Base-by-base conservation (phyloP, 2,113 vertebrate genomes). In the Siphamia tubifer region DNA sequence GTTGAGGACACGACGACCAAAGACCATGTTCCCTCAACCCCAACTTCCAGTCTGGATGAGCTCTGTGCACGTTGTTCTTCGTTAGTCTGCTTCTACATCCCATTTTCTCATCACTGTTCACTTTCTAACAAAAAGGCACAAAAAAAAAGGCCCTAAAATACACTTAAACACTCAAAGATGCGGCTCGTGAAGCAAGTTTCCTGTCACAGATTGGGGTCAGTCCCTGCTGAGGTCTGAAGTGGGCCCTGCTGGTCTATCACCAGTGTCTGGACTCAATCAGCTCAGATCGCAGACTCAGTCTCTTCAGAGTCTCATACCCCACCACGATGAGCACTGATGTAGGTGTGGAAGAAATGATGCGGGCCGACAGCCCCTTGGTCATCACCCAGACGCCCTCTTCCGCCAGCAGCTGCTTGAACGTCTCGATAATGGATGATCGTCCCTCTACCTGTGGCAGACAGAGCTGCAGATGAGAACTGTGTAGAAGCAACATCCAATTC, bases 251-350 rank as follows among this genome's bases (percentile, higher is more conserved):
- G 20, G 3, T 17, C n/a, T 21, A 42, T 91, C 94, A 99, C 98
- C 96, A 99, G 83, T 96, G 96, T 66, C 97, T 93, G 0, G 94
- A 93, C 54, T 98, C 92, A 8, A 96, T 89, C 77, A 99, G 92
- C 62, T 99, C 97, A 0, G 94, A 94, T 1, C 96, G 91, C 17
- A 99, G 91, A 84, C 98, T 99, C 56, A 99, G 92, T 64, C 95
- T 98, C 94, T 99, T 99, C 70, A 99, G 93, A 0, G 96, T 98
- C 78, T 99, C 98, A 0, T 99, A 99, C 0, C 98, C 98, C 34
- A 99, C 94, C 71, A 99, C 97, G 0, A 99, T 96, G 86, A 98
- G 92, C 0, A 98, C 93, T 45, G 96, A 96, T 4, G 97, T 97
- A 4, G 96, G 98, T 0, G 89, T 92, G 64, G 96, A 93, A 0